Evolutionary conservation across 2,888 invertebrate genomes (phyloP), one percentile per base, ranked within the genome.

Genomic region (Bombylius discolor): DNA sequence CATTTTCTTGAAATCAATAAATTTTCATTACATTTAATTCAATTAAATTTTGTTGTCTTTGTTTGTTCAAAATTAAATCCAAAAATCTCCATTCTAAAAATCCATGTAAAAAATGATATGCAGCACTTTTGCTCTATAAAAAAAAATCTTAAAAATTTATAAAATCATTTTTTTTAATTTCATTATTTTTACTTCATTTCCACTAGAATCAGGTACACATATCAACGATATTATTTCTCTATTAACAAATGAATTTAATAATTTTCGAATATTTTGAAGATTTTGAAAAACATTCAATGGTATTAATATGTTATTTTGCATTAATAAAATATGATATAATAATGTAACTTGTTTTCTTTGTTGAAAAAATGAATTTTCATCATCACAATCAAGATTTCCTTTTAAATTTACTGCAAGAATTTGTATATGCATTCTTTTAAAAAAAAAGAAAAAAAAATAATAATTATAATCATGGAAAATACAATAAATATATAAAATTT

Each of bases 21-120:
- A 36, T 36, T 36, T 3, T 7, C 8, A 42, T 42, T 42, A 42
- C 39, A 42, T 42, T 42, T 42, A 11, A 11, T 42, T 11, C 11
- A 42, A 42, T 11, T 7, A 42, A 42, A 11, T 42, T 42, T 42
- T 42, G 9, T 11, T 42, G 23, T 23, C 23, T 42, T 42, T 11
- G 11, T 42, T 42, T 11, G 11, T 11, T 42, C 4, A 42, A 5
- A 11, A 67, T 65, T 32, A 72, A 58, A 60, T 73, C 71, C 42
- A 73, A 60, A 13, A 73, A 59, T 49, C 69, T 68, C 74, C 74
- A 74, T 61, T 74, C 74, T 0, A 74, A 61, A 5, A 63, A 59
- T 4, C 74, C 74, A 56, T 74, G 73, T 5, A 73, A 64, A 5
- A 73, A 61, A 56, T 74, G 74, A 65, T 72, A 73, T 4, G 68